These are phyloP conservation scores for Ooceraea biroi DNA, from an alignment of 1,140 invertebrate genomes.

Conservation along the genomic window DNA sequence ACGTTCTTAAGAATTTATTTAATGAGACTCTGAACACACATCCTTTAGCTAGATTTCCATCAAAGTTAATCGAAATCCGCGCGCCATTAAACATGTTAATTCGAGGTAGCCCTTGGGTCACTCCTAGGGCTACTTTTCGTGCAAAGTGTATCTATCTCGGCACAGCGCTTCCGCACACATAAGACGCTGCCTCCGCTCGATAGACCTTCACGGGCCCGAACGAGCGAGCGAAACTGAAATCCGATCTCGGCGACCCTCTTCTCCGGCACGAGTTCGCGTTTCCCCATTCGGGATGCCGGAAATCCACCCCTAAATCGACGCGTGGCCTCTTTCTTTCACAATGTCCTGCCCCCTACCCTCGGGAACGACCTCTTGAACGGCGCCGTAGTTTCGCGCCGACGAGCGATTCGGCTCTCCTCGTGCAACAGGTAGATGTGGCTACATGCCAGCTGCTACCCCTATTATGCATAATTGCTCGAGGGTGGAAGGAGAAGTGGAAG, in stretches of 20 bases:
- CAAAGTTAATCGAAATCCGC: neutral
- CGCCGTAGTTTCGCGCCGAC: constrained; percentile 78
- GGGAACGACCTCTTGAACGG: constrained; percentile 79
- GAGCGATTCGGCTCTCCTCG: constrained; percentile 74
- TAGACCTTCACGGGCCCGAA: constrained; percentile 7
- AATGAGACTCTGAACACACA: neutral
- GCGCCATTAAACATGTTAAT: neutral
- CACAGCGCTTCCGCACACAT: neutral
- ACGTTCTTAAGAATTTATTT: neutral
- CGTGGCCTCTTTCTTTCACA: constrained; percentile 70
- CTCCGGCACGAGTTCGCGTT: constrained; percentile 27
- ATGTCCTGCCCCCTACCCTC: constrained; percentile 65
- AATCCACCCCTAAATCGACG: constrained; percentile 67
- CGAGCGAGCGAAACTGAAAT: constrained; percentile 44
- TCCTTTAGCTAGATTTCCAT: neutral
- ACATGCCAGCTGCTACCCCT: constrained; percentile 77
- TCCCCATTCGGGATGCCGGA: constrained; percentile 60
- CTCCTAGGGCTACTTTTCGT: neutral
- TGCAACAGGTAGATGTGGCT: constrained; percentile 82
- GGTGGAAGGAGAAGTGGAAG: constrained; percentile 66
- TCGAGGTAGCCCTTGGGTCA: neutral
- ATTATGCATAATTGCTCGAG: constrained; percentile 81
- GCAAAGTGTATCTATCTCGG: neutral
- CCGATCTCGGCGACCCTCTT: constrained; percentile 33
- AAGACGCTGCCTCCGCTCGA: constrained; percentile 11